These are phyloP conservation scores for Pseudocheirus occidentalis DNA, from an alignment of 2,797 vertebrate species.

Conservation along the genomic window DNA sequence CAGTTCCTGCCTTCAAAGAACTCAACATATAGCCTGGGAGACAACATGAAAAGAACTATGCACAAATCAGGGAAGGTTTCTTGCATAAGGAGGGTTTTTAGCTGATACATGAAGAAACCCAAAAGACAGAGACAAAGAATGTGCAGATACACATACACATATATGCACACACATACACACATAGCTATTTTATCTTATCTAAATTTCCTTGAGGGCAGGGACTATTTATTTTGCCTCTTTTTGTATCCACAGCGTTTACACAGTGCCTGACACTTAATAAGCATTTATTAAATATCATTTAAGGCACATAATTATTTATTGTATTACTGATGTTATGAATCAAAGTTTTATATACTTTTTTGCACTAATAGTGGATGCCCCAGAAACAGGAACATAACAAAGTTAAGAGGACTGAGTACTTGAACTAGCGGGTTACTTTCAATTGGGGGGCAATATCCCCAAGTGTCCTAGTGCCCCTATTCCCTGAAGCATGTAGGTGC, in stretches of 20 bases:
- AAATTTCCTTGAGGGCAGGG: background rate
- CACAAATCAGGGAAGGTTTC: background rate
- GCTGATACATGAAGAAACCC: background rate
- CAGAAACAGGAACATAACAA: background rate
- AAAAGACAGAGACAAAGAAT: background rate
- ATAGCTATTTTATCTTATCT: background rate
- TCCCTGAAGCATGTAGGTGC: constrained; percentile 37
- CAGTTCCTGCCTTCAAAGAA: background rate
- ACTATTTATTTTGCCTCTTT: background rate
- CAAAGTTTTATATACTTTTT: background rate
- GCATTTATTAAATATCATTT: background rate
- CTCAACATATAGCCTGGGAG: background rate
- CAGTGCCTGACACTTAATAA: background rate
- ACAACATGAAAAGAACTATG: background rate
- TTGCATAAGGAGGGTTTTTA: background rate
- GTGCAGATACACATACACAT: background rate
- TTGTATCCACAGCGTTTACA: background rate
- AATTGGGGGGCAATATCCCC: background rate
- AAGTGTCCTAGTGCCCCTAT: background rate
- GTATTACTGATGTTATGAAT: background rate
- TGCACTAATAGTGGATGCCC: background rate
- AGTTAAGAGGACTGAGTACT: background rate
- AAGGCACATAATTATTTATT: background rate
- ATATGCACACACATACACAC: background rate
- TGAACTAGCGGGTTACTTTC: background rate